These are phyloP conservation scores for Chrysolina americana DNA, from an alignment of 2,888 invertebrate species.

Conservation along the genomic window DNA sequence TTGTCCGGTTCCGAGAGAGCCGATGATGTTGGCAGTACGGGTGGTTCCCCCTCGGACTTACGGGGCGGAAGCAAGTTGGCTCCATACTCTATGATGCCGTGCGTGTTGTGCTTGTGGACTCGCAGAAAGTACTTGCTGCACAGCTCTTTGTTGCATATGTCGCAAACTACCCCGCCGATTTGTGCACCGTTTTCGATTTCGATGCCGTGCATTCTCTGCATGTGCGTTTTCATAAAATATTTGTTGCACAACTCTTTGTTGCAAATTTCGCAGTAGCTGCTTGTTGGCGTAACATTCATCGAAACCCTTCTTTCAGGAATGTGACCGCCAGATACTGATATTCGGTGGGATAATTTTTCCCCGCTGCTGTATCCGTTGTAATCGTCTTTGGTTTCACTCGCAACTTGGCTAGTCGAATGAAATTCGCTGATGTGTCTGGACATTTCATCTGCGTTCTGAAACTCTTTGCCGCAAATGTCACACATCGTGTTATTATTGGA, in stretches of 20 bases:
- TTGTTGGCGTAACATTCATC: conserved; percentile 79
- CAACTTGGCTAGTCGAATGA: conserved; percentile 70
- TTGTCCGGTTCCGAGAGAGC: conserved; percentile 65
- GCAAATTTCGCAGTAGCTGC: conserved; percentile 96
- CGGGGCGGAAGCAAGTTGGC: conserved; percentile 68
- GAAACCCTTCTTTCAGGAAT: conserved; percentile 74
- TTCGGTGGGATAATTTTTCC: conserved; percentile 68
- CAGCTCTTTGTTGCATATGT: conserved; percentile 97
- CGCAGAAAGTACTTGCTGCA: conserved; percentile 98
- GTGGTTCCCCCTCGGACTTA: conserved; percentile 67
- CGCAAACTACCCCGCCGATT: conserved; percentile 94
- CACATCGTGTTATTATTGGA: conserved; percentile 67
- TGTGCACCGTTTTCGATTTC: conserved; percentile 94
- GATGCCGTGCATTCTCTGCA: conserved; percentile 98
- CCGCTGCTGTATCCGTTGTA: conserved; percentile 69
- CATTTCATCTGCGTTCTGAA: conserved; percentile 75
- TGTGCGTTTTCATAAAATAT: conserved; percentile 99
- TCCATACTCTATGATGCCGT: conserved; percentile 93
- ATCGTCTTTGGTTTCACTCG: conserved; percentile 61
- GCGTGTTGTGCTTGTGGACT: conserved; percentile 98
- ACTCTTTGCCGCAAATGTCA: conserved; percentile 69
- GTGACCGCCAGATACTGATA: conserved; percentile 56
- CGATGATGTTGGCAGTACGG: conserved; percentile 47
- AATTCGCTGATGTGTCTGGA: conserved; percentile 80
- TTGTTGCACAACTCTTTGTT: conserved; percentile 99